Evolutionary conservation across 2,113 vertebrate genomes (phyloP), one percentile per base, ranked within the genome.

Genomic region (Seriola quinqueradiata): DNA sequence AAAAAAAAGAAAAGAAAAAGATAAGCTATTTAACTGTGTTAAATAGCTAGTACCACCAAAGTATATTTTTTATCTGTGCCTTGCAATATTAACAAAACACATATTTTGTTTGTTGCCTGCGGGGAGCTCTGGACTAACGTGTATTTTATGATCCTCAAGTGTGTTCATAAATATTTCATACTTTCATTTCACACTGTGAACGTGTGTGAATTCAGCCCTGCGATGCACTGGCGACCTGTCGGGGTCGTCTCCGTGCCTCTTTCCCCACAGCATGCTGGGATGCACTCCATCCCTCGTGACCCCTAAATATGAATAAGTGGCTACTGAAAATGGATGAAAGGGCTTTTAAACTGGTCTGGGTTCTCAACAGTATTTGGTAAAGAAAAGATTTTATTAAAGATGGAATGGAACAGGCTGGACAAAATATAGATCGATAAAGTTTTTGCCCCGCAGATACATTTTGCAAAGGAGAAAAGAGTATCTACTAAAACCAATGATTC

Each of bases 141-240:
- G 50, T 40, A 28, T 70, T 80, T 85, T 66, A 69, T 69, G 73
- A 82, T 85, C 34, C 58, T 52, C 25, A 70, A 70, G 59, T 65
- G 63, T 54, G 28, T 57, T 50, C 63, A 61, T 80, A 40, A 83
- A 74, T 80, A 77, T 86, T 83, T 77, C 16, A 77, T 61, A 3
- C n/a, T 70, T 83, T 79, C 21, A 70, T 86, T 64, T 89, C 68
- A 55, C 67, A 19, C 79, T 38, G 65, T 50, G 13, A 73, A 34
- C 3, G n/a, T 32, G 25, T 54, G 16, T 28, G 38, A 42, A 16
- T 4, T 55, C 14, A 16, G 42, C 54, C 50, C 16, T 19, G 32
- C 34, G 13, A 38, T 10, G 40, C 19, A 5, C 42, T 14, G 55
- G n/a, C 10, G 25, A 69, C 34, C 54, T 5, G 12, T 54, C 63